Evolutionary conservation across 2,797 vertebrate species (phyloP).

Genomic region (Molossus alvarezi): DNA sequence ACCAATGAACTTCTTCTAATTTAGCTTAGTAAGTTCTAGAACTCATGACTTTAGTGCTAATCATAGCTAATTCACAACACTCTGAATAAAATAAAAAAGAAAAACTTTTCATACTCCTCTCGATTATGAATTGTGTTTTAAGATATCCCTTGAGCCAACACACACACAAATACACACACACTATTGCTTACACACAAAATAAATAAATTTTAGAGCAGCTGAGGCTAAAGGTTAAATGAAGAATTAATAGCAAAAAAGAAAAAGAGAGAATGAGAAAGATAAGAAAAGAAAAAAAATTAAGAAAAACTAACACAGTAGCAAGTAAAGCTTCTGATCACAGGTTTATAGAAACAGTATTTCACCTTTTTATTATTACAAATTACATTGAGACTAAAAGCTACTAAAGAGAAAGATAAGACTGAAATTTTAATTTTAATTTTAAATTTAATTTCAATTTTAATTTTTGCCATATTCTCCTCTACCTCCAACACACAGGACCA

Average conservation of each 20-base stretch:
- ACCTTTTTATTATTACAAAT: constrained; percentile 16
- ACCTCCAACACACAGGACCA: not conserved
- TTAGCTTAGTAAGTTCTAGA: not conserved
- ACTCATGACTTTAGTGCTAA: not conserved
- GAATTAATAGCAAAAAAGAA: not conserved
- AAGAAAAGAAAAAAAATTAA: not conserved
- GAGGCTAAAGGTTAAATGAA: constrained; percentile 18
- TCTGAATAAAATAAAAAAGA: not conserved
- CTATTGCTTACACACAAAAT: not conserved
- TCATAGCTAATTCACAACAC: not conserved
- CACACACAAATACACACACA: not conserved
- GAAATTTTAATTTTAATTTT: not conserved
- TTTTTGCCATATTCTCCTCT: not conserved
- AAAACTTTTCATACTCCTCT: not conserved
- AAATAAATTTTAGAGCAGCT: not conserved
- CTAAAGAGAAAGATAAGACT: not conserved
- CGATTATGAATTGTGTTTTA: not conserved
- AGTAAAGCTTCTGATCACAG: not conserved
- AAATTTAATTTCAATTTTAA: constrained; percentile 43
- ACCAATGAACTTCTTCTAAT: constrained; percentile 10
- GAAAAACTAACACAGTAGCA: not conserved
- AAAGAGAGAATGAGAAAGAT: not conserved
- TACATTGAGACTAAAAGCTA: not conserved
- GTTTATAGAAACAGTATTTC: not conserved
- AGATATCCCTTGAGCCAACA: not conserved